Conservation (phyloP, 2,113 vertebrate genomes). For the Pseudorasbora parva region DNA sequence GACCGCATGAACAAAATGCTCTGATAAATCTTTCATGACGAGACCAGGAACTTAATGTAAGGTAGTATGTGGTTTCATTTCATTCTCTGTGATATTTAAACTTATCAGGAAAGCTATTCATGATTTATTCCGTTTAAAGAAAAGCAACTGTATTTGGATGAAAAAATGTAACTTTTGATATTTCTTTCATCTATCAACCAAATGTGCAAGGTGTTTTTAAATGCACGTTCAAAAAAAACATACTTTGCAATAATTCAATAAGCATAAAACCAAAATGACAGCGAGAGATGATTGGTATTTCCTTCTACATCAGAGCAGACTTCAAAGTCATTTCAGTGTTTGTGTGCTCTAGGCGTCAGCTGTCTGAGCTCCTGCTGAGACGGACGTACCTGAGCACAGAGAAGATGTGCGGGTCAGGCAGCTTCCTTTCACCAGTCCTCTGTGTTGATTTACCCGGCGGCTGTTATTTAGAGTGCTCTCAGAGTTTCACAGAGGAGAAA, state of each 20-base stretch:
- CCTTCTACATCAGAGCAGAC: not conserved
- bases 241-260: not conserved
- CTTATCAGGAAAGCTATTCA: not conserved
- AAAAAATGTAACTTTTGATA: not conserved
- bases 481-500: constrained; percentile 1
- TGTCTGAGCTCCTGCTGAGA: constrained; percentile 27
- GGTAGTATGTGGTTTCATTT: not conserved
- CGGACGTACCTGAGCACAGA: not conserved
- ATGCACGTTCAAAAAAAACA: not conserved
- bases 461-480: constrained; percentile 22
- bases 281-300: constrained; percentile 2
- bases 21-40: not conserved
- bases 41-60: not conserved
- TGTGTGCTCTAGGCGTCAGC: constrained; percentile 19
- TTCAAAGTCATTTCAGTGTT: constrained; percentile 34
- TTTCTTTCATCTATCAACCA: not conserved
- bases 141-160: not conserved
- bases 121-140: constrained; percentile 6
- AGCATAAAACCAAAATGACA: not conserved
- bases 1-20: not conserved
- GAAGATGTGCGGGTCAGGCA: constrained; percentile 16
- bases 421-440: constrained; percentile 4
- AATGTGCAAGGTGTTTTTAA: not conserved
- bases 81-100: not conserved
- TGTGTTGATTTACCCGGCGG: constrained; percentile 20